These are phyloP conservation scores for Halcyon malimbica DNA, from an alignment of 2,113 vertebrate species.

Conservation along the genomic window DNA sequence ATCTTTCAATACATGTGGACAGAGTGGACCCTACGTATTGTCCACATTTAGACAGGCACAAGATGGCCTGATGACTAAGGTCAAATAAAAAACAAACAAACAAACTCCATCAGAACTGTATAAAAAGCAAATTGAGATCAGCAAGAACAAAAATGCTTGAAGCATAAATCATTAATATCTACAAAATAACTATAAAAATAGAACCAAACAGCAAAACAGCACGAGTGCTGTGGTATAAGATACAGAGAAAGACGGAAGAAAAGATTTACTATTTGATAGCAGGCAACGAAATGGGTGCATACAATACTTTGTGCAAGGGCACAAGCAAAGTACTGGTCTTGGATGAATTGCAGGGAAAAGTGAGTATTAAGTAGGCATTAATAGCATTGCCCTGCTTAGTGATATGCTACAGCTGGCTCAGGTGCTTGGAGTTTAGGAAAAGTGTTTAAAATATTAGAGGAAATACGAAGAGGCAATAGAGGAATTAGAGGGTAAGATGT, in stretches of 20 bases:
- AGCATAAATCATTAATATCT: not conserved
- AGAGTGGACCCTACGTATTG: not conserved
- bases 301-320: not conserved
- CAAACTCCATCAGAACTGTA: not conserved
- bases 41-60: not conserved
- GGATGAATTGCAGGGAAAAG: conserved; percentile 1
- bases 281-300: not conserved
- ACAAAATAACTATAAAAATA: not conserved
- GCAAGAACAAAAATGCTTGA: not conserved
- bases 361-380: conserved; percentile 44
- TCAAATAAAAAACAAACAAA: not conserved
- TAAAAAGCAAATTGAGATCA: not conserved
- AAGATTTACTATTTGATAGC: not conserved
- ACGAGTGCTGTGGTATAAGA: not conserved
- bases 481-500: conserved; percentile 62
- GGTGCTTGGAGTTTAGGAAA: conserved; percentile 61
- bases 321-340: not conserved
- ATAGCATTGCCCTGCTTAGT: conserved; percentile 45
- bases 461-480: conserved; percentile 58
- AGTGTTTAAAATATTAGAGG: conserved; percentile 66
- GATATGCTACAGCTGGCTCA: conserved; percentile 23
- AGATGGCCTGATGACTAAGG: not conserved
- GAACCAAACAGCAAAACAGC: not conserved
- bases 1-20: not conserved
- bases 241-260: not conserved